Conservation (phyloP, 1,140 invertebrate genomes). For the Onthophagus taurus region DNA sequence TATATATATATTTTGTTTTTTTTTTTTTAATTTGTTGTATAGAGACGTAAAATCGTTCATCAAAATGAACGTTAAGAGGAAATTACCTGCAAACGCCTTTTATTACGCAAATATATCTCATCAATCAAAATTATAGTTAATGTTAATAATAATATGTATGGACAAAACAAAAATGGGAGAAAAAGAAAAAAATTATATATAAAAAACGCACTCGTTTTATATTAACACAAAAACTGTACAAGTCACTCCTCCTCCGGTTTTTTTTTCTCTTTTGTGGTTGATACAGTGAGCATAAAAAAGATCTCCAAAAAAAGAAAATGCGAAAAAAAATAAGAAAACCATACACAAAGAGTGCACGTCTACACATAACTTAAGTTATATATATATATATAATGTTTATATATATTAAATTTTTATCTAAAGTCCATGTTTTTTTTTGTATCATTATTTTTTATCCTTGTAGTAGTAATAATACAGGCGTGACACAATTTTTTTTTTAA, state of each 20-base stretch:
- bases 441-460: too few species aligned
- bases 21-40: constrained; percentile 2
- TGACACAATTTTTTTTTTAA: constrained; percentile 15
- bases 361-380: constrained; percentile 17
- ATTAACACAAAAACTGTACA: constrained; percentile 11
- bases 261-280: too few species aligned
- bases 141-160: too few species aligned
- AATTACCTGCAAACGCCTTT: constrained; percentile 7
- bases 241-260: too few species aligned
- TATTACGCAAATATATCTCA: too few species aligned
- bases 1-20: constrained; percentile 8
- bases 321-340: constrained; percentile 13
- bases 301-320: too few species aligned
- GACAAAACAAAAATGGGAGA: neutral
- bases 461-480: constrained; percentile 10
- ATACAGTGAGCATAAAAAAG: too few species aligned
- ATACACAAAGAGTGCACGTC: constrained; percentile 14
- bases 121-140: too few species aligned
- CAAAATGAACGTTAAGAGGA: neutral
- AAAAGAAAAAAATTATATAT: too few species aligned
- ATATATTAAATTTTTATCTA: constrained; percentile 14
- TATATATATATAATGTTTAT: constrained; percentile 15
- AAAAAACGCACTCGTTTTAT: constrained; percentile 6
- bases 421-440: constrained; percentile 9
- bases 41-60: neutral